phyloP scores from a whole-genome alignment of 2,113 vertebrate species.

The Engystomops pustulosus region DNA sequence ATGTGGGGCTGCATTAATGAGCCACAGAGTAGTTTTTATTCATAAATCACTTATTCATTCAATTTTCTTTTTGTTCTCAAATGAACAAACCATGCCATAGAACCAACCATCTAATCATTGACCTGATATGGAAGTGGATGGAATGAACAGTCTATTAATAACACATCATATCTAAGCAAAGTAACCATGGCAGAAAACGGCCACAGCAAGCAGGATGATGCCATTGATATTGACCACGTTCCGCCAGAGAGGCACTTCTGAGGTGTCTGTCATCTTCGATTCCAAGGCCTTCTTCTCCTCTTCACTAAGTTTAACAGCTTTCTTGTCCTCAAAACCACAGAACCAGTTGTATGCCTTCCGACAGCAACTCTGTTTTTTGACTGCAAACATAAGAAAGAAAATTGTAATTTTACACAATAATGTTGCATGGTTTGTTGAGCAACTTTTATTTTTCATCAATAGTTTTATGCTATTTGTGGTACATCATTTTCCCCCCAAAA shows the following conservation, averaged over 20 bases:
- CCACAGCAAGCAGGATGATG: conserved; percentile 85
- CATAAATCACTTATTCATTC: background rate
- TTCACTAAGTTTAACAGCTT: conserved; percentile 76
- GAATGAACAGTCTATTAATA: conserved; percentile 16
- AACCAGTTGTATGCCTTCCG: conserved; percentile 81
- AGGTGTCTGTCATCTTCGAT: conserved; percentile 84
- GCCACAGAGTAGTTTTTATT: background rate
- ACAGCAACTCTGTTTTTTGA: conserved; percentile 68
- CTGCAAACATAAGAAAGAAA: conserved; percentile 63
- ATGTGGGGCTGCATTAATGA: conserved; percentile 7
- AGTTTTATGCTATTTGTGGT: too few relatives aligned
- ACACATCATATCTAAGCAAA: conserved; percentile 77
- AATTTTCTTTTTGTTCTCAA: background rate
- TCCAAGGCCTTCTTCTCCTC: conserved; percentile 85
- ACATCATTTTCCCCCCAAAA: too few relatives aligned
- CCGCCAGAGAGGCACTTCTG: conserved; percentile 85
- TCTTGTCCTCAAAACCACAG: conserved; percentile 85
- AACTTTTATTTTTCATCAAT: too few relatives aligned
- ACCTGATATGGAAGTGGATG: conserved; percentile 2
- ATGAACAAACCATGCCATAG: background rate
- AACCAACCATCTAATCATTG: background rate
- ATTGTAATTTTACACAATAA: too few relatives aligned
- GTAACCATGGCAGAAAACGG: conserved; percentile 88
- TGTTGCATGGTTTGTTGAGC: too few relatives aligned
- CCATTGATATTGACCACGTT: conserved; percentile 86